Percentiles rank a stretch among this genome's conserved stretches.
phyloP scores from a whole-genome alignment of 2,797 vertebrate genomes.

The Linurgus olivaceus region DNA sequence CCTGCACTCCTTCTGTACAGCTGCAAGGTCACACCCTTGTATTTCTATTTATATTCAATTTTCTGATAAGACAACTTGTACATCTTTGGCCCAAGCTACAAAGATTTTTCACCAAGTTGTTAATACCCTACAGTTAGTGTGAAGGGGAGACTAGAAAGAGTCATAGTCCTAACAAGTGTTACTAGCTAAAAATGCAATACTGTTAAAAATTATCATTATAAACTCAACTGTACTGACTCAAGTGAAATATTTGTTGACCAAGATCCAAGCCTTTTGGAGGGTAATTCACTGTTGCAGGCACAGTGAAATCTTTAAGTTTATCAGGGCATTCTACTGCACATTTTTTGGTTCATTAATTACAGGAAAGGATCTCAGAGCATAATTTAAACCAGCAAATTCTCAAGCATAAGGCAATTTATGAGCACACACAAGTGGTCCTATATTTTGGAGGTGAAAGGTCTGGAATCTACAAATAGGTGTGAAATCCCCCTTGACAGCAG shows the following conservation, averaged over 20 bases:
- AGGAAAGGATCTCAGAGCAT: background rate
- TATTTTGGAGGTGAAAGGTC: background rate
- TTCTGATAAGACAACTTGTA: background rate
- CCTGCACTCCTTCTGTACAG: background rate
- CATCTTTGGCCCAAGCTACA: background rate
- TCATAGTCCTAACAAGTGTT: background rate
- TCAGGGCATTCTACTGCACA: background rate
- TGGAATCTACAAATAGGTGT: background rate
- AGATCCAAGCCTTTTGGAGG: background rate
- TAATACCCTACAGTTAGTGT: background rate
- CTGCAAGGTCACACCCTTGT: background rate
- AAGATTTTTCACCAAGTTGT: background rate
- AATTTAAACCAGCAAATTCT: background rate
- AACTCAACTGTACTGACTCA: background rate
- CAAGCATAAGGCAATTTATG: background rate
- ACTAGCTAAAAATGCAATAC: background rate
- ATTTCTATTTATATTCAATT: background rate
- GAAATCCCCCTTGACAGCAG: conserved; percentile 15
- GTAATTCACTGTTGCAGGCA: background rate
- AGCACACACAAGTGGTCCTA: rapidly evolving
- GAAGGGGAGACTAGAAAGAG: background rate
- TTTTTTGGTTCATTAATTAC: background rate
- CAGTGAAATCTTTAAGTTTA: background rate
- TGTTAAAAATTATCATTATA: background rate
- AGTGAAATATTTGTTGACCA: background rate